Conservation (phyloP, 2,797 vertebrate species). For the Dallia pectoralis region DNA sequence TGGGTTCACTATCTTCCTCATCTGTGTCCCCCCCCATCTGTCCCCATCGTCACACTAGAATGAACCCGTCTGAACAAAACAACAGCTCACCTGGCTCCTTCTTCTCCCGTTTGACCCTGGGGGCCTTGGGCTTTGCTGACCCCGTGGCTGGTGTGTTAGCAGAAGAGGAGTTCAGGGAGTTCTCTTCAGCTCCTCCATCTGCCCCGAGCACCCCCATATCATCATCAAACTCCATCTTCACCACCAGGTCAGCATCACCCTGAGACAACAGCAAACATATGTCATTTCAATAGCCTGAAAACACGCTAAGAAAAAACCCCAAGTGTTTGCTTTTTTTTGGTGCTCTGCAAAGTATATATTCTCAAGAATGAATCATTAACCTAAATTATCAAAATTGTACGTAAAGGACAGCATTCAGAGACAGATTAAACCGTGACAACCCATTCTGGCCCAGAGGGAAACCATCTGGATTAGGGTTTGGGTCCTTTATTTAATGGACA, state of each 20-base stretch:
- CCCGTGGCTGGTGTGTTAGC: slow-evolving; percentile 37
- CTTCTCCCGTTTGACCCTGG: slow-evolving; percentile 86
- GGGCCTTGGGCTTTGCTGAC: slow-evolving; percentile 74
- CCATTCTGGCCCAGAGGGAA: no score
- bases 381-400: not conserved
- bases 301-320: not conserved
- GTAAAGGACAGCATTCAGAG: no score
- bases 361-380: not conserved
- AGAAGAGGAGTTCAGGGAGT: slow-evolving; percentile 67
- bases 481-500: no score
- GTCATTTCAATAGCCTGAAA: not conserved
- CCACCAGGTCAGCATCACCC: slow-evolving; percentile 81
- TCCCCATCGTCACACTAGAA: not conserved
- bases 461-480: no score
- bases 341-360: not conserved
- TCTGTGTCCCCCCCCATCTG: not conserved
- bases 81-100: slow-evolving; percentile 85
- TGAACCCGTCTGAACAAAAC: not conserved
- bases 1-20: not conserved
- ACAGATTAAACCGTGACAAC: no score
- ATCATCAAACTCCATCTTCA: slow-evolving; percentile 93
- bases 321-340: not conserved
- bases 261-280: slow-evolving; percentile 50
- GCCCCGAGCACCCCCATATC: slow-evolving; percentile 73
- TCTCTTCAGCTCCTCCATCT: slow-evolving; percentile 79